Evolutionary conservation across 1,140 invertebrate species (phyloP).

Genomic region (Plectus sambesii): DNA sequence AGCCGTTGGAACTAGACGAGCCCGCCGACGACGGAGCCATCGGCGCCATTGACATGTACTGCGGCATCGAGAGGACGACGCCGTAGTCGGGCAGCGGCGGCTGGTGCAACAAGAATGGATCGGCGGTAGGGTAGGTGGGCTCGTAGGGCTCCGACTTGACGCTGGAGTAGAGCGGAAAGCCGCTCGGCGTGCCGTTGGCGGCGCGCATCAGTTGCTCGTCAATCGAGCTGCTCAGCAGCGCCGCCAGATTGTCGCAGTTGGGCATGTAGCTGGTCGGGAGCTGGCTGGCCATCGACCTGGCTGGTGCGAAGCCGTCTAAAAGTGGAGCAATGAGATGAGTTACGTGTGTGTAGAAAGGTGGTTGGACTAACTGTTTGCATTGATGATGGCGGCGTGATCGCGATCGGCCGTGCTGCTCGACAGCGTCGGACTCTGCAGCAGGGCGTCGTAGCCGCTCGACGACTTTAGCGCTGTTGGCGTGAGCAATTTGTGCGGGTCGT

Average conservation of each 20-base stretch:
- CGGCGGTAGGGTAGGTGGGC: slow-evolving; percentile 1
- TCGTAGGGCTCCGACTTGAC: slow-evolving; percentile 8
- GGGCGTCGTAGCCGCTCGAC: too few relatives aligned
- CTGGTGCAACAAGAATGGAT: not conserved
- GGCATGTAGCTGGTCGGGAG: not conserved
- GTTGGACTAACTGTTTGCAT: slow-evolving; percentile 6
- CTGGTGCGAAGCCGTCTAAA: not conserved
- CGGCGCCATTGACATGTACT: too few relatives aligned
- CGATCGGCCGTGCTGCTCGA: slow-evolving; percentile 12
- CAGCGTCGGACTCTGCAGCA: slow-evolving; percentile 1
- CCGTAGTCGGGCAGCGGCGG: not conserved
- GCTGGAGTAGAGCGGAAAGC: slow-evolving; percentile 9
- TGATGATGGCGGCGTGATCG: slow-evolving; percentile 8
- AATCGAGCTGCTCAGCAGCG: slow-evolving; percentile 8
- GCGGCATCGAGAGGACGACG: not conserved
- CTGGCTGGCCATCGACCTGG: slow-evolving; percentile 1
- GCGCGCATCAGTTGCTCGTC: too few relatives aligned
- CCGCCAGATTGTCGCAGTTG: slow-evolving; percentile 11
- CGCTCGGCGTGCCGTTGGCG: too few relatives aligned
- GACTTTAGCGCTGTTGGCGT: too few relatives aligned
- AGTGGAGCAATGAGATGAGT: slow-evolving; percentile 7
- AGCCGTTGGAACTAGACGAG: slow-evolving; percentile 3
- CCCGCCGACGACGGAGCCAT: slow-evolving; percentile 11
- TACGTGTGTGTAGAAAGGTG: slow-evolving; percentile 8
- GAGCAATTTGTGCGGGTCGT: too few relatives aligned